A percentile compares a stretch with the other conserved stretches of the same genome.
Conservation (phyloP, 2,888 invertebrate species). For the Drosophila paranaensis region DNA sequence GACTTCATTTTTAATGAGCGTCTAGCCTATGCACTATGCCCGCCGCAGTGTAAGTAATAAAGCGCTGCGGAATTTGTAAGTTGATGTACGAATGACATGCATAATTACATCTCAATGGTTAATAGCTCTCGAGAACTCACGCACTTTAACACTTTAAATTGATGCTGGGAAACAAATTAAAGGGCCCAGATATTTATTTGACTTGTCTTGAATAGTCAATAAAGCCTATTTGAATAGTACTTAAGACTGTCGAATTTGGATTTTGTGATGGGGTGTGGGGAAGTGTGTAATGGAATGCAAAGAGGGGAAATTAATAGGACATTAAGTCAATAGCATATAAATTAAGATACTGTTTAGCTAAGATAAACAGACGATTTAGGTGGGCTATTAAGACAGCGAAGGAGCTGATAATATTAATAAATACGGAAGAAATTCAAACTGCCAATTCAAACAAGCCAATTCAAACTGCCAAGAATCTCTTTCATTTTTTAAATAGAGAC, state of each 20-base stretch:
- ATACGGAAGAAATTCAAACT: too few species aligned
- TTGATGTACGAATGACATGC: constrained; percentile 58
- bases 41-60: constrained; percentile 48
- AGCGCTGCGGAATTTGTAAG: constrained; percentile 55
- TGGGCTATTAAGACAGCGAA: background rate
- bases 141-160: constrained; percentile 21
- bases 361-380: background rate
- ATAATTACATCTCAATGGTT: constrained; percentile 57
- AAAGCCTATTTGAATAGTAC: background rate
- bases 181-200: background rate
- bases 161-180: background rate
- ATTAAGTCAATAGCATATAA: background rate
- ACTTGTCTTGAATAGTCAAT: constrained; percentile 3
- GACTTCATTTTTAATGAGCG: constrained; percentile 62
- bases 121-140: constrained; percentile 33
- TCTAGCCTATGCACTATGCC: constrained; percentile 8
- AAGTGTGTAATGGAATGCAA: background rate
- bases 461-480: too few species aligned
- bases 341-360: background rate
- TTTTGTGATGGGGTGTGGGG: background rate
- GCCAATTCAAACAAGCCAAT: too few species aligned
- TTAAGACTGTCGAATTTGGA: background rate
- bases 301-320: background rate
- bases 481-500: too few species aligned
- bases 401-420: too few species aligned